Base-by-base conservation (phyloP, 2,797 vertebrate species). In the Siniperca obscura region DNA sequence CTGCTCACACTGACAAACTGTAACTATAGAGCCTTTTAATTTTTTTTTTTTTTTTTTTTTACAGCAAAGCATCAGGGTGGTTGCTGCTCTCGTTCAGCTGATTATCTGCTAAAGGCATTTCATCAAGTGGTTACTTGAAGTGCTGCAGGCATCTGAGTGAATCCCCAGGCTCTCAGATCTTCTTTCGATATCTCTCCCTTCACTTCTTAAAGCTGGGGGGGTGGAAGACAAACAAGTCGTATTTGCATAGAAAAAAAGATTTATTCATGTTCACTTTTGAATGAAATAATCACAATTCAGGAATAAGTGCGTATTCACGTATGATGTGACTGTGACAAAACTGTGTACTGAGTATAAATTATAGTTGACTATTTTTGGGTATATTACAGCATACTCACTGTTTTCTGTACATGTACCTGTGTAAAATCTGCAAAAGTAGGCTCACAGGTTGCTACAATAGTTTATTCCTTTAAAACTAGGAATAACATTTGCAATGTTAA, bases 391-490 rank as follows among this genome's bases (percentile, higher is more conserved):
- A 90, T 80, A 81, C 75, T 89, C 82, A 85, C 76, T 70, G 61
- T 86, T 90, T 74, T 89, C 91, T 94, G 88, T 94, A 93, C 89
- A 91, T 85, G 93, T 94, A 94, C 93, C 95, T 94, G 90, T 93
- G 87, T 91, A 86, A 90, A 93, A 93, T 90, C 87, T 85, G 87
- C 83, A 91, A 91, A 92, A 83, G 72, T 83, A 80, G 80, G 84
- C 74, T 87, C 83, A 90, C 76, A 84, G 82, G 71, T 69, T 90
- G 91, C 93, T 93, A 91, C 89, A 84, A 91, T 83, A 82, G 60
- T 80, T 88, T 88, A 91, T 93, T 92, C 90, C 91, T 92, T 92
- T 92, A 91, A 91, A 94, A 93, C 87, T 92, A 92, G 92, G 93
- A 94, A 94, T 80, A 74, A 87, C 83, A 85, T 86, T 87, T 70